Conservation (phyloP, 2,888 invertebrate species). For the Trissoscelio sp. region DNA sequence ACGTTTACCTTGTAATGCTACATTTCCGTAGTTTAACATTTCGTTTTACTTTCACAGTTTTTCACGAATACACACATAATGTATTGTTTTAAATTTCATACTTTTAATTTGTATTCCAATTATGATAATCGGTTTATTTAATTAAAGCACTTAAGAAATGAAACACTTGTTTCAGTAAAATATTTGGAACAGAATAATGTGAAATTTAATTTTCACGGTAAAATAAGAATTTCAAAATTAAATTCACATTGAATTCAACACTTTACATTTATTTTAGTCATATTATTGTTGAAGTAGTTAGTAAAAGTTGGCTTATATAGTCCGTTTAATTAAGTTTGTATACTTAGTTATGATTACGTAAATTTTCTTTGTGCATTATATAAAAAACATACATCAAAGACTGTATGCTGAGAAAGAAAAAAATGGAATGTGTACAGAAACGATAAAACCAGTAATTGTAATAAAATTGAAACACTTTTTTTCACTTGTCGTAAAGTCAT, state of each 20-base stretch:
- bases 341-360: conserved; percentile 4
- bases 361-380: background rate
- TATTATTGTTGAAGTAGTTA: background rate
- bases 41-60: background rate
- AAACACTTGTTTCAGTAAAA: background rate
- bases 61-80: background rate
- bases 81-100: background rate
- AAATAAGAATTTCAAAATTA: background rate
- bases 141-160: conserved; percentile 9
- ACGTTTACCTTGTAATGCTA: background rate
- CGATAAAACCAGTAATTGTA: conserved; percentile 3
- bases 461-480: background rate
- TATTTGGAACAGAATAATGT: background rate
- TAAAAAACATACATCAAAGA: background rate
- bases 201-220: background rate
- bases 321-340: conserved; percentile 7
- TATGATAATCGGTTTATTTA: conserved; percentile 14
- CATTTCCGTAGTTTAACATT: background rate
- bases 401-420: conserved; percentile 5
- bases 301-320: background rate
- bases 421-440: background rate
- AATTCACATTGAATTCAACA: conserved; percentile 1
- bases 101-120: conserved; percentile 6
- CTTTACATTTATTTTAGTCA: background rate
- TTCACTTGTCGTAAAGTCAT: background rate